Percentiles rank a stretch among this genome's conserved stretches.
phyloP scores from a whole-genome alignment of 1,140 invertebrate genomes.

The Potamilus streckersoni region DNA sequence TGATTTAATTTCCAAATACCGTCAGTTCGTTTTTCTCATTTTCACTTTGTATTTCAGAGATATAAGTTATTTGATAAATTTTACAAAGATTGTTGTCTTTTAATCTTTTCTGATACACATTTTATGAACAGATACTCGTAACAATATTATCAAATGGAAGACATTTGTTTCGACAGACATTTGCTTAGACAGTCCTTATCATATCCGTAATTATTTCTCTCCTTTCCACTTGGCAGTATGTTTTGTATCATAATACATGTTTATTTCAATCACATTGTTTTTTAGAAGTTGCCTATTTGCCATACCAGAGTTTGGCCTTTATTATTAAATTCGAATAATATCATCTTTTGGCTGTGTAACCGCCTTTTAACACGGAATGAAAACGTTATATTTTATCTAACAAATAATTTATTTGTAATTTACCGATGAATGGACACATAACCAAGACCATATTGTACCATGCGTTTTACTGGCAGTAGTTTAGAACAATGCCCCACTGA shows the following conservation, averaged over 20 bases:
- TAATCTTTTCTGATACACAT: too few species aligned
- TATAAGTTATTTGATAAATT: too few species aligned
- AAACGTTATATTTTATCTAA: slow-evolving; percentile 4
- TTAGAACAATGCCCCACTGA: too few species aligned
- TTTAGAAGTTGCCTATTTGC: slow-evolving; percentile 1
- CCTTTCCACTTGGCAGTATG: slow-evolving; percentile 2
- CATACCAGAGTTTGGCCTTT: not conserved
- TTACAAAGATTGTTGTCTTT: too few species aligned
- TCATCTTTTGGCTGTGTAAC: not conserved
- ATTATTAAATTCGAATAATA: not conserved
- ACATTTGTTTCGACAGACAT: not conserved
- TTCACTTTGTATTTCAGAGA: too few species aligned
- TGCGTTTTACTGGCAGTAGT: not conserved
- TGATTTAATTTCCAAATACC: too few species aligned
- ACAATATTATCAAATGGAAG: too few species aligned
- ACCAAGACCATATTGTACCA: slow-evolving; percentile 2
- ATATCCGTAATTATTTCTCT: not conserved
- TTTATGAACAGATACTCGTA: too few species aligned
- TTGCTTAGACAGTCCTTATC: slow-evolving; percentile 1
- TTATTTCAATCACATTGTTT: slow-evolving; percentile 9
- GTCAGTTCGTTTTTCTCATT: too few species aligned
- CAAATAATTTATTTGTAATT: not conserved
- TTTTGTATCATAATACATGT: not conserved
- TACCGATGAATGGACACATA: slow-evolving; percentile 6
- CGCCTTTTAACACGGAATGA: slow-evolving; percentile 4